These are phyloP conservation scores for Casuarius casuarius DNA, from an alignment of 2,113 vertebrate genomes.

Conservation along the genomic window DNA sequence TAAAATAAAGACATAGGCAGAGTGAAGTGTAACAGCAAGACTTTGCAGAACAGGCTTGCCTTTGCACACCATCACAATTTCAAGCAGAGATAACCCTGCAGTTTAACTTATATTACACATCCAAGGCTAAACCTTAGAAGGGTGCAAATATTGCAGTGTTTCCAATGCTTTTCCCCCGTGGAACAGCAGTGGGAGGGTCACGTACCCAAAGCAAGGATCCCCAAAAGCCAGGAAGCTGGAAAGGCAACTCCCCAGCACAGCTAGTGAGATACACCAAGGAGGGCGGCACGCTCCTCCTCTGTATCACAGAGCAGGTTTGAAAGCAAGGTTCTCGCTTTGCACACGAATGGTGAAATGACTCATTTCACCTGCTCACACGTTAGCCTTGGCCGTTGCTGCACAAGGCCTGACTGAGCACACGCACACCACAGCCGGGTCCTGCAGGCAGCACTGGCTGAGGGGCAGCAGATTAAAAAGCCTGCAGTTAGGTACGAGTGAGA, in stretches of 20 bases:
- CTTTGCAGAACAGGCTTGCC: background rate
- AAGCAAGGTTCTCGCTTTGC: background rate
- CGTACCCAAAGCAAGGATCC: background rate
- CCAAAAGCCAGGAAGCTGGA: background rate
- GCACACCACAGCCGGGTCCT: background rate
- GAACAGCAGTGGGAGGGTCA: background rate
- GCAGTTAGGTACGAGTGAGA: background rate
- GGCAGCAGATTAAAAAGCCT: background rate
- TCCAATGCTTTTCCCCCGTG: background rate
- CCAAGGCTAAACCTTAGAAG: background rate
- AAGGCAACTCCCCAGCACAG: background rate
- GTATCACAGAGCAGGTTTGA: background rate
- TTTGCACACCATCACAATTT: background rate
- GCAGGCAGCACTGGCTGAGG: background rate
- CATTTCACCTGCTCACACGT: background rate
- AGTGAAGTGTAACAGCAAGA: background rate
- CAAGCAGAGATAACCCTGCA: background rate
- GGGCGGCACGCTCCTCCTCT: background rate
- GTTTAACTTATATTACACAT: background rate
- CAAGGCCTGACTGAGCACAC: accelerated
- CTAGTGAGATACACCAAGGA: background rate
- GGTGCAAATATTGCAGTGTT: background rate
- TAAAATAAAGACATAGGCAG: background rate
- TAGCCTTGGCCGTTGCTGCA: background rate
- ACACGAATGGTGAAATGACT: background rate